Evolutionary conservation across 2,888 invertebrate genomes (phyloP), one percentile per base, ranked within the genome.

Genomic region (Prosopocoilus inquinatus): DNA sequence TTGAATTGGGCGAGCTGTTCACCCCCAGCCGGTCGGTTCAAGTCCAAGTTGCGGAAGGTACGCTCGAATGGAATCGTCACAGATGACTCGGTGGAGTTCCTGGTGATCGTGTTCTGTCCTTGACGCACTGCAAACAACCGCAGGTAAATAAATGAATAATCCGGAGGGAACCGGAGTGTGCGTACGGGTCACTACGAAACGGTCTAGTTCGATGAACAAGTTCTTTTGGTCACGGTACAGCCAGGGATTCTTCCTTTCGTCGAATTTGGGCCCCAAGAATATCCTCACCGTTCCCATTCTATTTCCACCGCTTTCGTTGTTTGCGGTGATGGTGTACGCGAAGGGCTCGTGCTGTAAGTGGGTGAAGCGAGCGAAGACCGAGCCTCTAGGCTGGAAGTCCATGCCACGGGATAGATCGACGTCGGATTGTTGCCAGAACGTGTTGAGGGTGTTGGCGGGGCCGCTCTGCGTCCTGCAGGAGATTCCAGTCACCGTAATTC

Each of bases 51-150:
- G 8, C 89, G 83, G 85, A 91, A 94, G 1, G 89, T 90, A 55
- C 88, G 81, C 72, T 90, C 91, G 72, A 88, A 91, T 0, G 91
- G 91, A 69, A 91, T 89, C 8, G 91, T 92, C 9, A 94, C 87
- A 0, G 90, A 86, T 0, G 93, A 92, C 46, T 90, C 84, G 0
- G 76, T 72, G 3, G 91, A 91, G 13, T 77, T 75, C 9, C 89
- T 85, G 0, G 80, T 81, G 49, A 93, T 80, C 0, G 80, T 83
- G 70, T 88, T 90, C 59, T 78, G 77, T 3, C 90, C 90, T 1
- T 86, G 81, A 43, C 80, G 80, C 54, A 92, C 89, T 86, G 76
- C 9, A 11, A 48, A 48, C 4, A 39, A 45, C 2, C 12, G 13
- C 46, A 11, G 16, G 39, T 16, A 36, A 28, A 44, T 15, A 11